phyloP scores from a whole-genome alignment of 2,888 invertebrate genomes.

The Lepetodrilus schrolli region DNA sequence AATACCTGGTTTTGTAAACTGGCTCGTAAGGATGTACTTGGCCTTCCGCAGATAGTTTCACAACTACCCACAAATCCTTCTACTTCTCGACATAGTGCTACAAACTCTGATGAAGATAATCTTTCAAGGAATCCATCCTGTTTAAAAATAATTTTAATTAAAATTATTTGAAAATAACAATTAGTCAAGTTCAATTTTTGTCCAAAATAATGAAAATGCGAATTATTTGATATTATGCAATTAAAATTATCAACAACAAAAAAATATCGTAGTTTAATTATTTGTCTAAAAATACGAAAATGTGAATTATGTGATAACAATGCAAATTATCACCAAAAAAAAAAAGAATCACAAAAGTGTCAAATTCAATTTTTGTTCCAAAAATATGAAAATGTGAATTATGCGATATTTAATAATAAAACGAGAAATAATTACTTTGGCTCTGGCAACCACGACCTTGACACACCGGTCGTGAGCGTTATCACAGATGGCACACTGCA shows the following conservation, averaged over 20 bases:
- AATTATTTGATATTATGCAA: no score
- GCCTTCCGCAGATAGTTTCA: constrained; percentile 78
- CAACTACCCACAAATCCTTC: constrained; percentile 86
- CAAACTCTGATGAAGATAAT: constrained; percentile 86
- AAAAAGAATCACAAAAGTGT: no score
- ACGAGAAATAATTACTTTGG: no score
- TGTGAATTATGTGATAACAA: no score
- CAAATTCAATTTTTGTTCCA: no score
- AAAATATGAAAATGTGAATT: no score
- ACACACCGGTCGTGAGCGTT: constrained; percentile 91
- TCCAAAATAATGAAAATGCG: background rate
- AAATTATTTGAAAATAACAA: background rate
- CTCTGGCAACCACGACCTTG: constrained; percentile 85
- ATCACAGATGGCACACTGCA: constrained; percentile 89
- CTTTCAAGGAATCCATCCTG: constrained; percentile 80
- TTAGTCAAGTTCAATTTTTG: background rate
- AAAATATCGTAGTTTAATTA: no score
- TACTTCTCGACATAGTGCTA: constrained; percentile 84
- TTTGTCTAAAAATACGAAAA: no score
- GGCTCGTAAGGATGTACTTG: constrained; percentile 85
- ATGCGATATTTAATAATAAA: no score
- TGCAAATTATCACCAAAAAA: no score
- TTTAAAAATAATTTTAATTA: constrained; percentile 30
- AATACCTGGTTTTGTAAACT: constrained; percentile 84
- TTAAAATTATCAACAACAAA: no score